Percentiles rank a stretch among this genome's conserved stretches.
These are phyloP conservation scores for Acanthisitta chloris DNA, from an alignment of 2,113 vertebrate species.

Conservation along the genomic window DNA sequence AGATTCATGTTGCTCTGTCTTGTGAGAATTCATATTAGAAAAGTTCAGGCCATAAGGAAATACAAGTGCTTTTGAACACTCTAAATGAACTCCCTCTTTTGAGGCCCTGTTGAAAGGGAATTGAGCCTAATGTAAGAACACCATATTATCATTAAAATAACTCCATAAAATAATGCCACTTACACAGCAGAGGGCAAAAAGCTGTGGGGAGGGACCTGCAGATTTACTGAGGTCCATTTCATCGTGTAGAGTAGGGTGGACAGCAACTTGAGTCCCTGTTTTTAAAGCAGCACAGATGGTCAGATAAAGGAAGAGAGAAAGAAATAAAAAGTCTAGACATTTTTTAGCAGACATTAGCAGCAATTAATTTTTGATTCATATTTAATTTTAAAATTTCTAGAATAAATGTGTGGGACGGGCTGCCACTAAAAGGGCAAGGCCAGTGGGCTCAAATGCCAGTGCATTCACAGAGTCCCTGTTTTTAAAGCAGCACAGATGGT, in stretches of 20 bases:
- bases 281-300: slow-evolving; percentile 15
- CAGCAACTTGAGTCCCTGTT: background rate
- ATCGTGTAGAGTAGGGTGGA: background rate
- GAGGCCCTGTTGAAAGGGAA: background rate
- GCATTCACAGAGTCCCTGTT: background rate
- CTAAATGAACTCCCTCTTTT: background rate
- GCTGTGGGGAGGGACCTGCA: background rate
- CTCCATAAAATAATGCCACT: background rate
- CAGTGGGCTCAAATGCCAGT: background rate
- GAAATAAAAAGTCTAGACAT: background rate
- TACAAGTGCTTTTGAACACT: background rate
- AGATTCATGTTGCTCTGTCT: background rate
- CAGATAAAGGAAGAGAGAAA: slow-evolving; percentile 24
- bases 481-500: slow-evolving; percentile 15
- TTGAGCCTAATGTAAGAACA: background rate
- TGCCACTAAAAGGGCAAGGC: background rate
- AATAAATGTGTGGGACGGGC: background rate
- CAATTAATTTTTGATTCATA: background rate
- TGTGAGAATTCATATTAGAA: background rate
- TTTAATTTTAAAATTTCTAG: background rate
- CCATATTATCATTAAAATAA: background rate
- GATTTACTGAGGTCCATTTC: background rate
- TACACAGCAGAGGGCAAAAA: background rate
- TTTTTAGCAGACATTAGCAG: background rate
- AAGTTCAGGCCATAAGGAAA: background rate